Conservation (phyloP, 1,140 invertebrate genomes). For the Pygmarrhopalites habei region DNA sequence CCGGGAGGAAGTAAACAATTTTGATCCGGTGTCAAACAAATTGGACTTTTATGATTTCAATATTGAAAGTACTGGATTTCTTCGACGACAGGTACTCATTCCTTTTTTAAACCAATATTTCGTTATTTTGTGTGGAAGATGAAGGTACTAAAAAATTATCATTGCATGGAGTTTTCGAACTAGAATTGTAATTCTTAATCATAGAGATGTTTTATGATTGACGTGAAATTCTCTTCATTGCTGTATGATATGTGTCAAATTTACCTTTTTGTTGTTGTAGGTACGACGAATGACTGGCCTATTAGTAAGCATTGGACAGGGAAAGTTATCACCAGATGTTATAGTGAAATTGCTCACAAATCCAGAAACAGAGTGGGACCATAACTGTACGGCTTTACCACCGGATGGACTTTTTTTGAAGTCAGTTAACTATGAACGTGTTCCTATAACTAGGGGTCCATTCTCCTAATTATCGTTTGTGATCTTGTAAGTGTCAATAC, state of each 20-base stretch:
- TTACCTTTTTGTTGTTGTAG: conserved; percentile 47
- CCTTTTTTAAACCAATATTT: too few species aligned
- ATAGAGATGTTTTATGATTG: too few species aligned
- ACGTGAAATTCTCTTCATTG: too few species aligned
- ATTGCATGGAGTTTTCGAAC: too few species aligned
- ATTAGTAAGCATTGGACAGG: conserved; percentile 53
- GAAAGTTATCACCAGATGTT: conserved; percentile 52
- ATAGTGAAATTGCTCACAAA: conserved; percentile 64
- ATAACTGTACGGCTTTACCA: conserved; percentile 47
- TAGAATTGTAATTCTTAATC: too few species aligned
- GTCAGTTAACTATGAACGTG: conserved; percentile 57
- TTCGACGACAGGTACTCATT: conserved; percentile 33
- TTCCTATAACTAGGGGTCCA: too few species aligned
- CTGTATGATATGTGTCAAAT: too few species aligned
- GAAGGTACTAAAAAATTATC: too few species aligned
- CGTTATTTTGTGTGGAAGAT: too few species aligned
- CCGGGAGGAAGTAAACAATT: neutral
- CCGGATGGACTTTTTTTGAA: conserved; percentile 60
- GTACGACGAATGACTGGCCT: conserved; percentile 63
- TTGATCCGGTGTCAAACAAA: neutral
- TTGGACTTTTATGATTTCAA: conserved; percentile 33
- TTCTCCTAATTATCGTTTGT: too few species aligned
- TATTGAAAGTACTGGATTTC: conserved; percentile 37
- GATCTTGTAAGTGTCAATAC: too few species aligned
- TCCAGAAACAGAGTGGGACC: conserved; percentile 60